Percentiles rank a stretch among this genome's conserved stretches.
These are phyloP conservation scores for Intellagama lesueurii DNA, from an alignment of 2,797 vertebrate species.

Conservation along the genomic window DNA sequence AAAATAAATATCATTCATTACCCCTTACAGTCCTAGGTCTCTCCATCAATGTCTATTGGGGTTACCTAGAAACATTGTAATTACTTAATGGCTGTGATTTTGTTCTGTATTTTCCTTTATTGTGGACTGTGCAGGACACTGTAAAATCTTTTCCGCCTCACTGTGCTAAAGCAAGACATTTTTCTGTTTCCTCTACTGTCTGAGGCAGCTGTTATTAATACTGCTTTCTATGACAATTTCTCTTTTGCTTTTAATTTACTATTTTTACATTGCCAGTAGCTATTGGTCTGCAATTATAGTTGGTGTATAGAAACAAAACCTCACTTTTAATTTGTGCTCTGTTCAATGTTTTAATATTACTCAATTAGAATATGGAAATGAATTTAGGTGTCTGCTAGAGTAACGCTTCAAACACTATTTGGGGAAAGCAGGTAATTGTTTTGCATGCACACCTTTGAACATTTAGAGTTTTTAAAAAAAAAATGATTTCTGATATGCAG, in stretches of 20 bases:
- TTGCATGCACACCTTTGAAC: background rate
- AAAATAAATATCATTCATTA: background rate
- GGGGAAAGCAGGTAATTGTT: background rate
- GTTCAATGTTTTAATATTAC: conserved; percentile 38
- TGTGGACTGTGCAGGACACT: background rate
- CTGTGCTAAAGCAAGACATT: conserved; percentile 24
- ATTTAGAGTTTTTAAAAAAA: background rate
- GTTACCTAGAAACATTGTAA: background rate
- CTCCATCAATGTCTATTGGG: background rate
- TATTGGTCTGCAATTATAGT: conserved; percentile 31
- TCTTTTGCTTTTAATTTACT: conserved; percentile 45
- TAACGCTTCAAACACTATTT: conserved; percentile 30
- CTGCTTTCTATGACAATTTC: conserved; percentile 39
- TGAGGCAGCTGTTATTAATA: conserved; percentile 26
- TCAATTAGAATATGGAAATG: conserved; percentile 28
- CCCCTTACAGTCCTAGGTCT: background rate
- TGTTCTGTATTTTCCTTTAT: background rate
- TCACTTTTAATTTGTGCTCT: conserved; percentile 47
- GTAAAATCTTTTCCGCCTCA: conserved; percentile 7
- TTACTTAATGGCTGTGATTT: background rate
- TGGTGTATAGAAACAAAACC: conserved; percentile 29
- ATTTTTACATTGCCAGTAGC: conserved; percentile 30
- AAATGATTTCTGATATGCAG: background rate
- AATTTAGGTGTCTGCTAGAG: conserved; percentile 10
- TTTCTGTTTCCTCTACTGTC: conserved; percentile 24